Conservation (phyloP, 2,888 invertebrate species). For the Mesorhabditis sp. region DNA sequence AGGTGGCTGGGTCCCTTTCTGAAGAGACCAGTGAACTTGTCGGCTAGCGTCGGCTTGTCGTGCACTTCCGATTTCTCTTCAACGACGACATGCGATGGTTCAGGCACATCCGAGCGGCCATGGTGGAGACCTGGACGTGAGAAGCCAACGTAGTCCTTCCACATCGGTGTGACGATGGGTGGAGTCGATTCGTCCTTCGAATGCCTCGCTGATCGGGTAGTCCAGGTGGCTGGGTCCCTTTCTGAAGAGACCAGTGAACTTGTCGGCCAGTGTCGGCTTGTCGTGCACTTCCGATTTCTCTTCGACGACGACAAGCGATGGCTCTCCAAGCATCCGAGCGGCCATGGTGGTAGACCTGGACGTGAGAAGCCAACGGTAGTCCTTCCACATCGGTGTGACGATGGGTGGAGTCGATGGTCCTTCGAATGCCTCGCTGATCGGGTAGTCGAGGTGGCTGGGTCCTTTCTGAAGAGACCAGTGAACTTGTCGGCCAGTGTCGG, state of each 20-base stretch:
- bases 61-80: conserved; percentile 14
- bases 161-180: conserved; percentile 15
- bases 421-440: conserved; percentile 25
- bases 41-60: conserved; percentile 10
- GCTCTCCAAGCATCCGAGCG: conserved; percentile 17
- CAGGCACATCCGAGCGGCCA: conserved; percentile 20
- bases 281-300: conserved; percentile 13
- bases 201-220: conserved; percentile 25
- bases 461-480: conserved; percentile 20
- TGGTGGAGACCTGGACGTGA: conserved; percentile 12
- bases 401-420: conserved; percentile 27
- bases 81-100: conserved; percentile 7
- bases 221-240: conserved; percentile 16
- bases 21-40: conserved; percentile 26
- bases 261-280: conserved; percentile 13
- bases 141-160: conserved; percentile 13
- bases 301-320: conserved; percentile 14
- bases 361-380: conserved; percentile 17
- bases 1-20: conserved; percentile 27
- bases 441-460: conserved; percentile 34
- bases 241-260: conserved; percentile 18
- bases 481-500: conserved; percentile 25
- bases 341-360: conserved; percentile 23
- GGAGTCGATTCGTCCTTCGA: conserved; percentile 20
- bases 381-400: conserved; percentile 19